Conservation (phyloP, 2,888 invertebrate genomes). For the Sinohyriopsis cumingii region DNA sequence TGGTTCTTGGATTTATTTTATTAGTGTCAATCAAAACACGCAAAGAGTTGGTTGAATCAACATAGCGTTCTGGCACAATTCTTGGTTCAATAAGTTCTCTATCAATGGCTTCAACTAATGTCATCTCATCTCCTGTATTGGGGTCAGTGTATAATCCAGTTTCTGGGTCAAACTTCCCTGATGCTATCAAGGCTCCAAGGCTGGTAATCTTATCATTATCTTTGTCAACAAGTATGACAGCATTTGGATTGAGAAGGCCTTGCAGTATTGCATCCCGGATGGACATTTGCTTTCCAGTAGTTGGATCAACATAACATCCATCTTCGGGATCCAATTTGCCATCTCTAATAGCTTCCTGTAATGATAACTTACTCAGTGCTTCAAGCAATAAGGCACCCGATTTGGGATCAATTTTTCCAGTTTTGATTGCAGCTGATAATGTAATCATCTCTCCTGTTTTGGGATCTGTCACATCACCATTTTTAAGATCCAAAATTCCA, state of each 20-base stretch:
- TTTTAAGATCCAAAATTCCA: conserved; percentile 57
- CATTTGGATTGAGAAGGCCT: conserved; percentile 73
- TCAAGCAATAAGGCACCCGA: conserved; percentile 55
- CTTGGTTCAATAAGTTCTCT: conserved; percentile 76
- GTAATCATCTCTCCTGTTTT: conserved; percentile 46
- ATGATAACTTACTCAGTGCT: conserved; percentile 69
- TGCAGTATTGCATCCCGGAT: conserved; percentile 82
- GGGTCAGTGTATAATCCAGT: conserved; percentile 78
- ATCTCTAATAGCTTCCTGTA: conserved; percentile 68
- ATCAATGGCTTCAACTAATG: conserved; percentile 83
- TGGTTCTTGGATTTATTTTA: conserved; percentile 59
- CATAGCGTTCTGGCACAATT: conserved; percentile 57
- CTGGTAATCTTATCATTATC: conserved; percentile 58
- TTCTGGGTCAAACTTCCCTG: conserved; percentile 77
- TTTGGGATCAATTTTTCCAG: conserved; percentile 52
- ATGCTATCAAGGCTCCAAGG: conserved; percentile 55
- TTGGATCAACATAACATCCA: conserved; percentile 71
- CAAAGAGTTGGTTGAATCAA: conserved; percentile 58
- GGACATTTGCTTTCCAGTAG: conserved; percentile 74
- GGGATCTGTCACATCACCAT: conserved; percentile 51
- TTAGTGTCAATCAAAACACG: conserved; percentile 61
- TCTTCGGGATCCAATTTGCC: conserved; percentile 71
- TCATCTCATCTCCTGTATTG: conserved; percentile 77
- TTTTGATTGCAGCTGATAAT: conserved; percentile 59
- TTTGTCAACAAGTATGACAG: conserved; percentile 66